Conservation (phyloP, 2,797 vertebrate genomes). For the Danio aesculapii region DNA sequence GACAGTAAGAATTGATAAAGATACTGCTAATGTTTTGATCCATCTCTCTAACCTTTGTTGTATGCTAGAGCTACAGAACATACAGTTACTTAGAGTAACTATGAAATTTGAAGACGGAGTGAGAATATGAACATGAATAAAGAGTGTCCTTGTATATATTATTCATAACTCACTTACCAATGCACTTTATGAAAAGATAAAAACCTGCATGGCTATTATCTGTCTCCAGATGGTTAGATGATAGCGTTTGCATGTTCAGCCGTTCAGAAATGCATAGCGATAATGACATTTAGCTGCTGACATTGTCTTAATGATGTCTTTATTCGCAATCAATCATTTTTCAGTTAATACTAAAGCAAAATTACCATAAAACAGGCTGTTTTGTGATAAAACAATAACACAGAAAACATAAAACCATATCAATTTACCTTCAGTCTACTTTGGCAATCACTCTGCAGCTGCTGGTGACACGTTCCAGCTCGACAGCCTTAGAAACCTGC, state of each 20-base stretch:
- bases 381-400: conserved; percentile 1
- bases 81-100: conserved; percentile 20
- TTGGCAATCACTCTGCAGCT: conserved; percentile 48
- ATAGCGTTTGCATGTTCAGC: neutral
- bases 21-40: neutral
- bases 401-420: neutral
- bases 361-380: neutral
- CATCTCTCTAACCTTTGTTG: conserved; percentile 1
- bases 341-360: neutral
- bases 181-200: conserved; percentile 33
- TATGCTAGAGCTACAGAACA: neutral
- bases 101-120: conserved; percentile 15
- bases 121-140: conserved; percentile 33
- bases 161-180: conserved; percentile 40
- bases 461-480: conserved; percentile 65
- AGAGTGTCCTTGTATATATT: conserved; percentile 46
- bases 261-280: neutral
- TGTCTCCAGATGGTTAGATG: conserved; percentile 14
- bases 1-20: neutral
- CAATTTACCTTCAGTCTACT: conserved; percentile 2
- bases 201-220: conserved; percentile 24
- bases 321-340: neutral
- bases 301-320: conserved; percentile 9
- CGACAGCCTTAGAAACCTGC: conserved; percentile 59
- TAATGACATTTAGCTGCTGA: neutral